These are phyloP conservation scores for Speoplatyrhinus poulsoni DNA, from an alignment of 2,113 vertebrate genomes.

Conservation along the genomic window DNA sequence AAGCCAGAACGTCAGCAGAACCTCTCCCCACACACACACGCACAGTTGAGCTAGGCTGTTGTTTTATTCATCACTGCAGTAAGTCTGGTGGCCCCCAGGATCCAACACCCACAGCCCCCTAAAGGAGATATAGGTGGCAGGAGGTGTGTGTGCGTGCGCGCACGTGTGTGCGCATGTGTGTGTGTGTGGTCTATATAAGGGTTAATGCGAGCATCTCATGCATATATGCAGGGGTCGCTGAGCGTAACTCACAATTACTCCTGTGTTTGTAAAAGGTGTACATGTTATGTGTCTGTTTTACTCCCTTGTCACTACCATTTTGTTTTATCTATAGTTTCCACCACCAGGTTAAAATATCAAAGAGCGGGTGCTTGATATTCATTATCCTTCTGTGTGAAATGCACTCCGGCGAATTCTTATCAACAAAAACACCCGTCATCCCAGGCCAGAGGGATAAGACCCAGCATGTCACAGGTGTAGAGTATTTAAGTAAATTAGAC, in stretches of 20 bases:
- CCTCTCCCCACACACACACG: constrained; percentile 17
- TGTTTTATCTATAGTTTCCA: constrained; percentile 6
- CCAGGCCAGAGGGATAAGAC: not conserved
- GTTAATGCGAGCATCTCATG: not conserved
- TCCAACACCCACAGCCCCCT: constrained; percentile 32
- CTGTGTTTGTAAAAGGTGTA: not conserved
- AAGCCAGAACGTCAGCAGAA: constrained; percentile 74
- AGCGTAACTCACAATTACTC: not conserved
- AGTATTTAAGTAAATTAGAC: not conserved
- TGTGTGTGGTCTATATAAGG: constrained; percentile 4
- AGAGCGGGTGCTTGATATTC: constrained; percentile 15
- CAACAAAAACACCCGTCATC: not conserved
- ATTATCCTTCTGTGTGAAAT: constrained; percentile 6
- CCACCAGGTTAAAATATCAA: constrained; percentile 1
- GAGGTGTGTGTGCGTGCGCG: not conserved
- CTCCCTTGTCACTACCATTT: not conserved
- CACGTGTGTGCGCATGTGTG: not conserved
- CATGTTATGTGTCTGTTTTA: not conserved
- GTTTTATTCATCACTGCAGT: constrained; percentile 80
- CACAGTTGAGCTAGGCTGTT: constrained; percentile 62
- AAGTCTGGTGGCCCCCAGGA: constrained; percentile 67
- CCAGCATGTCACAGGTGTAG: not conserved
- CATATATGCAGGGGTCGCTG: constrained; percentile 1
- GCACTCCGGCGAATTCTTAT: not conserved
- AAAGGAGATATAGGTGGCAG: constrained; percentile 27